A percentile compares a stretch with the other conserved stretches of the same genome.
phyloP scores from a whole-genome alignment of 2,888 invertebrate species.

The Siphonodentalium dalli region DNA sequence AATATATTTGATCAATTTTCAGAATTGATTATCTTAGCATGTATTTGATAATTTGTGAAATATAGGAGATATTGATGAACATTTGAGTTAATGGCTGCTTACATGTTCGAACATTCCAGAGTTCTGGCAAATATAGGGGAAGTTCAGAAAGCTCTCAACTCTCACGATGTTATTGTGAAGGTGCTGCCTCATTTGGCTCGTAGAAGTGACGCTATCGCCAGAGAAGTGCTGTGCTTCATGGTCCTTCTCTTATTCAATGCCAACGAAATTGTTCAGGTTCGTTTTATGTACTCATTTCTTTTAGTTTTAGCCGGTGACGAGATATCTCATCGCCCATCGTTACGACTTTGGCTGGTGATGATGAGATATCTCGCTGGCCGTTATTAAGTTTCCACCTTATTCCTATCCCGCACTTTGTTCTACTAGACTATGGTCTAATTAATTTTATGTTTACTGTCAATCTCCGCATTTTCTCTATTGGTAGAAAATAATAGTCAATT shows the following conservation, averaged over 20 bases:
- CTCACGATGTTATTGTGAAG: constrained; percentile 54
- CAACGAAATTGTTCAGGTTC: constrained; percentile 61
- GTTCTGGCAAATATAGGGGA: constrained; percentile 53
- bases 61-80: too few relatives aligned
- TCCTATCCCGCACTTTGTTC: too few relatives aligned
- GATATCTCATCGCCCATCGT: not conserved
- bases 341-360: too few relatives aligned
- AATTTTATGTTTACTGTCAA: too few relatives aligned
- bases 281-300: not conserved
- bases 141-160: constrained; percentile 57
- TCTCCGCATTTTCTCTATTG: too few relatives aligned
- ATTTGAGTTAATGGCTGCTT: not conserved
- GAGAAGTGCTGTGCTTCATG: constrained; percentile 60
- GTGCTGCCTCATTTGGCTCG: constrained; percentile 61
- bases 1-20: too few relatives aligned
- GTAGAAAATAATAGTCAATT: too few relatives aligned
- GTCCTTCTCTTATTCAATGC: constrained; percentile 62
- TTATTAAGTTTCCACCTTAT: too few relatives aligned
- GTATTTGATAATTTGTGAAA: too few relatives aligned
- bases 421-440: too few relatives aligned
- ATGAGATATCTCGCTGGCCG: too few relatives aligned
- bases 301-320: not conserved
- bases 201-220: constrained; percentile 55
- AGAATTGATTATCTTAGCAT: too few relatives aligned
- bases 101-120: constrained; percentile 31